phyloP scores from a whole-genome alignment of 2,113 vertebrate species.

The Phoenicopterus ruber region DNA sequence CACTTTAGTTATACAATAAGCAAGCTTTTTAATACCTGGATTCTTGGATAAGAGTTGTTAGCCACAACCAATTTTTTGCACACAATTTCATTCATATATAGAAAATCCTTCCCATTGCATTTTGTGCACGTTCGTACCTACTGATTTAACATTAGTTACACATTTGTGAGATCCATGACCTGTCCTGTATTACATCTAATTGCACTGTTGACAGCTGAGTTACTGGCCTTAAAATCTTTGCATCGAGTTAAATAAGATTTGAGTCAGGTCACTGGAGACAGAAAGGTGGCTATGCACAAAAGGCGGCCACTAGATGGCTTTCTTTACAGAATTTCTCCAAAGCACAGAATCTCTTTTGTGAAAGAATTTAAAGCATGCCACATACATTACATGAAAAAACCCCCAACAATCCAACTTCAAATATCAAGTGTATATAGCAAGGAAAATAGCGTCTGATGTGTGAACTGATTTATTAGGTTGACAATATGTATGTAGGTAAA shows the following conservation, averaged over 20 bases:
- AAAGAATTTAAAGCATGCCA: neutral
- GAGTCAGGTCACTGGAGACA: neutral
- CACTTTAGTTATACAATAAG: neutral
- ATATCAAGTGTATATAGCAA: neutral
- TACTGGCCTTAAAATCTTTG: neutral
- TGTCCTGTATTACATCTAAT: neutral
- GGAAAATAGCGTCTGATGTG: neutral
- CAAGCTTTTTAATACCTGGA: neutral
- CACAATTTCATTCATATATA: neutral
- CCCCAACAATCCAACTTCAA: neutral
- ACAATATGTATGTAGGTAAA: neutral
- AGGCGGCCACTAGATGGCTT: neutral
- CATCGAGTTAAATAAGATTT: neutral
- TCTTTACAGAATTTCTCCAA: neutral
- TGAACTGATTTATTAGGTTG: neutral
- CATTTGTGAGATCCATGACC: neutral
- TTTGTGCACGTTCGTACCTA: neutral
- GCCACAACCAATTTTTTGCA: neutral
- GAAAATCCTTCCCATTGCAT: neutral
- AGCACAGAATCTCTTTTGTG: neutral
- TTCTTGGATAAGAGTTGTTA: neutral
- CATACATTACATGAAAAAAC: neutral
- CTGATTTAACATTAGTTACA: fast-evolving
- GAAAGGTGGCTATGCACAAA: neutral
- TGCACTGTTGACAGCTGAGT: neutral